Conservation (phyloP, 2,113 vertebrate genomes). For the Excalfactoria chinensis region DNA sequence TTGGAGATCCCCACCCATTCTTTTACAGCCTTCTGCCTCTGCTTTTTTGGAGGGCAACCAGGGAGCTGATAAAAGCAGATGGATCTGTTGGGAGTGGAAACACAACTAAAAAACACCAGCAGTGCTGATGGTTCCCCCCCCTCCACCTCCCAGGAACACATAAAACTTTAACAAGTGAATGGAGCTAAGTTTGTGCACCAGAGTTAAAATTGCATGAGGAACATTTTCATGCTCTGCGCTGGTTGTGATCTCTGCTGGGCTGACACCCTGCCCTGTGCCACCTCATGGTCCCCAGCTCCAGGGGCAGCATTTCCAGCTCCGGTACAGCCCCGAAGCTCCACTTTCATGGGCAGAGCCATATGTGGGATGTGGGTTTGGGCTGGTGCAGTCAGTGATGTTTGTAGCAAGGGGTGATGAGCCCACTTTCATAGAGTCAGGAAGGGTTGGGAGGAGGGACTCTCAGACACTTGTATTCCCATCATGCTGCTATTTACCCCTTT, state of each 20-base stretch:
- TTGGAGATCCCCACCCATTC: background rate
- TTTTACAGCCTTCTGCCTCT: background rate
- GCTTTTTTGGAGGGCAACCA: background rate
- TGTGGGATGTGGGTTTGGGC: background rate
- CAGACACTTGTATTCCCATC: background rate
- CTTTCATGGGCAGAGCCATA: background rate
- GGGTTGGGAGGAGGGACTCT: accelerated
- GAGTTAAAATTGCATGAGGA: background rate
- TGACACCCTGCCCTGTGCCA: background rate
- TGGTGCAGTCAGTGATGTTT: accelerated
- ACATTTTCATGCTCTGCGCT: background rate
- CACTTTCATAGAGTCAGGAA: background rate
- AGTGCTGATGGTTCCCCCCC: background rate
- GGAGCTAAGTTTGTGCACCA: background rate
- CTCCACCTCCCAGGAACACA: background rate
- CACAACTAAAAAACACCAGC: conserved; percentile 24
- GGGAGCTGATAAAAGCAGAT: conserved; percentile 24
- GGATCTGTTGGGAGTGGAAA: conserved; percentile 15
- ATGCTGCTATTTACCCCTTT: background rate
- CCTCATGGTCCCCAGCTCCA: background rate
- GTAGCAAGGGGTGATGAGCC: background rate
- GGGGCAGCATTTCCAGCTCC: background rate
- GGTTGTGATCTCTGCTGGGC: background rate
- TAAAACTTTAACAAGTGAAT: conserved; percentile 26
- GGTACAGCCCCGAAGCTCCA: background rate